These are phyloP conservation scores for Omphaloscelis lunosa DNA, from an alignment of 2,888 invertebrate species.

Conservation along the genomic window DNA sequence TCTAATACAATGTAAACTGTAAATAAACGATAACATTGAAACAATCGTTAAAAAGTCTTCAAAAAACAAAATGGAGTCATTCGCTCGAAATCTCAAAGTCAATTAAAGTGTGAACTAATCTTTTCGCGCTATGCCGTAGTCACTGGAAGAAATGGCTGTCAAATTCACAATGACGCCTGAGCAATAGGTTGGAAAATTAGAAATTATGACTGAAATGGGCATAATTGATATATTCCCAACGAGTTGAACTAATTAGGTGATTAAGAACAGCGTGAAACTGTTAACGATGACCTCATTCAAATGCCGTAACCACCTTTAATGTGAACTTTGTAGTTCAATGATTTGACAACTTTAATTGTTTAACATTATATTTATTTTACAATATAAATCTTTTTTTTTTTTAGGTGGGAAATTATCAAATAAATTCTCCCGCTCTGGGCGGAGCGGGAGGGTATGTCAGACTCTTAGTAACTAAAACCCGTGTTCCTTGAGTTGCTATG, in stretches of 20 bases:
- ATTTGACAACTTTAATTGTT: neutral
- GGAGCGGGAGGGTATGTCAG: no score
- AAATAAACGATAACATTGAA: neutral
- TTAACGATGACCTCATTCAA: neutral
- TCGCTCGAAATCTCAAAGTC: constrained; percentile 30
- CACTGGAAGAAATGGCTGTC: constrained; percentile 29
- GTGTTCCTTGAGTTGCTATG: no score
- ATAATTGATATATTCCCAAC: constrained; percentile 10
- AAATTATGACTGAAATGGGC: constrained; percentile 11
- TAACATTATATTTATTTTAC: no score
- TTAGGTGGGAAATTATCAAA: no score
- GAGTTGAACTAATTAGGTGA: neutral
- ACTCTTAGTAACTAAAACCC: no score
- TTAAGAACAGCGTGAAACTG: neutral
- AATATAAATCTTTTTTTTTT: no score
- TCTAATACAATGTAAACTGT: neutral
- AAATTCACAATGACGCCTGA: constrained; percentile 29
- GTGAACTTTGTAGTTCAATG: neutral
- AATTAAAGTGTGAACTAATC: constrained; percentile 43
- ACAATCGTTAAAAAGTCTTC: constrained; percentile 1
- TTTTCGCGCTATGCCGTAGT: constrained; percentile 31
- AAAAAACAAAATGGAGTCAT: constrained; percentile 17
- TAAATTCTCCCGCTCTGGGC: no score
- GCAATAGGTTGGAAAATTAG: constrained; percentile 38
- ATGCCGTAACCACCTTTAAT: neutral